Percentiles rank a stretch among this genome's conserved stretches.
Conservation (phyloP, 2,113 vertebrate genomes). For the Passer montanus region DNA sequence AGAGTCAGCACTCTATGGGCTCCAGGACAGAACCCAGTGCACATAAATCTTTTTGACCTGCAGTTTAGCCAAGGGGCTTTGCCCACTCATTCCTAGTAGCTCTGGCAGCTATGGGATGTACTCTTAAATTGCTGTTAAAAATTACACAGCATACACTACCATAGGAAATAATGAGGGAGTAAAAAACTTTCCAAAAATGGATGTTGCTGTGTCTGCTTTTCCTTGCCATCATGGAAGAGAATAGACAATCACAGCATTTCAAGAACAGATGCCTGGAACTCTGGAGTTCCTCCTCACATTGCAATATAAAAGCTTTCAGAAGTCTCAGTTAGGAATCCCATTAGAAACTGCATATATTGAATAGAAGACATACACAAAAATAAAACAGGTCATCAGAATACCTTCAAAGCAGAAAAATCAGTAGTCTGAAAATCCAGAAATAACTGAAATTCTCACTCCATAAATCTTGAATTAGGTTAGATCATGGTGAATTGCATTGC, state of each 20-base stretch:
- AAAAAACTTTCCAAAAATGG: background rate
- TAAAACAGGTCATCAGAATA: background rate
- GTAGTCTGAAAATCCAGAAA: background rate
- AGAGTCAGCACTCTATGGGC: background rate
- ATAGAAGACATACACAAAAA: background rate
- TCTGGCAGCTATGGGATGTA: background rate
- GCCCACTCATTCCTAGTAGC: background rate
- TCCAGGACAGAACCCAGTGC: background rate
- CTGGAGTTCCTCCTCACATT: background rate
- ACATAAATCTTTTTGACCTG: background rate
- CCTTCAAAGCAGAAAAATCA: background rate
- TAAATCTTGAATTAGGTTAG: slow-evolving; percentile 30
- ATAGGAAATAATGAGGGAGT: background rate
- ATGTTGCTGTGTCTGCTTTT: background rate
- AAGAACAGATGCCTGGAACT: background rate
- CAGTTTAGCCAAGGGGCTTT: background rate
- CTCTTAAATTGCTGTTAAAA: background rate
- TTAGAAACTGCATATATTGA: background rate
- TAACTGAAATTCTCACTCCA: slow-evolving; percentile 33
- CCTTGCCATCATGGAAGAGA: background rate
- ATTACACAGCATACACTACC: background rate
- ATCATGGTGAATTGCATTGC: background rate
- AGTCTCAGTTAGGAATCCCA: background rate
- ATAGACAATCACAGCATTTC: background rate
- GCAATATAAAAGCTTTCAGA: background rate